Evolutionary conservation across 2,888 invertebrate species (phyloP), one percentile per base, ranked within the genome.

Genomic region (Brenthis ino): DNA sequence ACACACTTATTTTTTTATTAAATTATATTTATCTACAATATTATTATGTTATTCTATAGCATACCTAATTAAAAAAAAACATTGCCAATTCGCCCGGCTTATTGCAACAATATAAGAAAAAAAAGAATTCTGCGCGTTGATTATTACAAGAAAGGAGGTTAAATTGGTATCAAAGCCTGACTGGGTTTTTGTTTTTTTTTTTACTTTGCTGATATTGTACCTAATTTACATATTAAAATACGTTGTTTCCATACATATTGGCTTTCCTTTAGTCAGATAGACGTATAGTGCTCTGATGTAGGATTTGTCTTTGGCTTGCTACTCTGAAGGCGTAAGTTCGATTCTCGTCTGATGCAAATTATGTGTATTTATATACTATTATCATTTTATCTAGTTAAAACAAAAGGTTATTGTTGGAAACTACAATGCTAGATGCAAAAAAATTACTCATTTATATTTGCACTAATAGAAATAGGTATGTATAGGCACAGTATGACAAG

Each of bases 41-140:
- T 57, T 57, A 47, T 37, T 33, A 6, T 65, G 47, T 64, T 70
- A 68, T 68, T 65, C 58, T 70, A 64, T 70, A 11, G 53, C 63
- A 66, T 68, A 68, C 70, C 66, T 68, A 64, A 51, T 57, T 64
- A 58, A 57, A 57, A 53, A 63, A 70, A 71, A 71, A 72, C 70
- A 72, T 71, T 69, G 74, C 63, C 74, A 73, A 73, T 73, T 67
- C 57, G 48, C 53, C 53, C 57, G 48, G 64, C 70, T 65, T 72
- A 72, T 72, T 65, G 67, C 72, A 65, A 57, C 51, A 50, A 43
- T 70, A 58, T 55, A 64, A 28, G 72, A 67, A 68, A 66, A 65
- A 69, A 66, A 60, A 55, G 60, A 58, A 64, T 60, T 48, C 55
- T 64, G 16, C 43, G 57, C 68, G 63, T 65, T 73, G 69, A 73